These are phyloP conservation scores for Apocheima hispidaria DNA, from an alignment of 2,888 invertebrate species.

Conservation along the genomic window DNA sequence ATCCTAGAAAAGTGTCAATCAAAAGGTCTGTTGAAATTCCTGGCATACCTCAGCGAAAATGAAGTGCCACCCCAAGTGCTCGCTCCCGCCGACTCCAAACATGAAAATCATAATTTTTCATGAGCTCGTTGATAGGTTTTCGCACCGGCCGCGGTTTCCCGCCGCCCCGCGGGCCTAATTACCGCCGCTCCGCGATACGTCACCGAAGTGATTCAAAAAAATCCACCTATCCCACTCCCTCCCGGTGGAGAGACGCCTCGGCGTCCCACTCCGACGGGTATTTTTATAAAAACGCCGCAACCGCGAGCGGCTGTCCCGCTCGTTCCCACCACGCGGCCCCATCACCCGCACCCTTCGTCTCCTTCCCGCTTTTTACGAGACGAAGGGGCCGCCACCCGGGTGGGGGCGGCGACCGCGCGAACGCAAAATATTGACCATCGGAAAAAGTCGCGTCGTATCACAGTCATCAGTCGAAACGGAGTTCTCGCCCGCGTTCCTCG, in stretches of 20 bases:
- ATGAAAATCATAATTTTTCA: conserved; percentile 85
- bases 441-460: conserved; percentile 87
- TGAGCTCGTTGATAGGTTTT: conserved; percentile 86
- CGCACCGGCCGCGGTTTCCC: conserved; percentile 83
- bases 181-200: conserved; percentile 83
- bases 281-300: conserved; percentile 86
- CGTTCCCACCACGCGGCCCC: conserved; percentile 77
- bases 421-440: conserved; percentile 87
- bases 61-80: conserved; percentile 70
- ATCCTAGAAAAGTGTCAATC: conserved; percentile 58
- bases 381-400: conserved; percentile 83
- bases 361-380: conserved; percentile 87
- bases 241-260: conserved; percentile 55
- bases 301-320: conserved; percentile 83
- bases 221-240: conserved; percentile 80
- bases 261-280: conserved; percentile 77
- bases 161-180: conserved; percentile 86
- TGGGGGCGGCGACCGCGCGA: conserved; percentile 84
- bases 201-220: conserved; percentile 84
- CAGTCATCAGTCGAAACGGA: conserved; percentile 86
- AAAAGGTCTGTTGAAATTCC: conserved; percentile 63
- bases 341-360: conserved; percentile 83
- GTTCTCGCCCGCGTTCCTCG: conserved; percentile 80
- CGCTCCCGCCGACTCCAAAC: conserved; percentile 66
- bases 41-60: conserved; percentile 67